Conservation (phyloP, 2,888 invertebrate species). For the Cyaniris semiargus region DNA sequence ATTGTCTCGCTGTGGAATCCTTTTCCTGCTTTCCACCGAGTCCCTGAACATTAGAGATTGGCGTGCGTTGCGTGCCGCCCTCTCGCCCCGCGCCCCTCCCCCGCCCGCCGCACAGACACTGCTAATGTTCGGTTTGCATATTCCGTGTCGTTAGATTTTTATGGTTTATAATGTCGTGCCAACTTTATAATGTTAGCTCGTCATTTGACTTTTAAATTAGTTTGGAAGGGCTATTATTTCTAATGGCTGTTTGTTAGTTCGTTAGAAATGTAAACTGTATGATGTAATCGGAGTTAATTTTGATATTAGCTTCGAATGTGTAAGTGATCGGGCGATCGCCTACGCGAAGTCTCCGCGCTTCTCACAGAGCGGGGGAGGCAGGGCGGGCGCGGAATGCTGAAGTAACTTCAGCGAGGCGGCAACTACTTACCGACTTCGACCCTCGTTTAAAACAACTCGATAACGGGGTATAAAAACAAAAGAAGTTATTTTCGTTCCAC, state of each 20-base stretch:
- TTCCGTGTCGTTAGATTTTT: constrained; percentile 17
- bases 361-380: too few species aligned
- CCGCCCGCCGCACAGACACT: neutral
- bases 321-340: neutral
- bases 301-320: neutral
- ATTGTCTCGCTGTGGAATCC: neutral
- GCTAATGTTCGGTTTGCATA: constrained; percentile 15
- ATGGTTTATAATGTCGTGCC: neutral
- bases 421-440: neutral
- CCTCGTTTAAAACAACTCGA: neutral
- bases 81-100: neutral
- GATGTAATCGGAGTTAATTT: neutral
- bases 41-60: neutral
- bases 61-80: neutral
- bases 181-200: constrained; percentile 1
- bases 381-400: neutral
- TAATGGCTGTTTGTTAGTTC: neutral
- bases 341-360: neutral
- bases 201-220: constrained; percentile 15
- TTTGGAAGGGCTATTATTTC: neutral
- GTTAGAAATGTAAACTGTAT: neutral
- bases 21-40: neutral
- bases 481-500: neutral
- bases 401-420: neutral
- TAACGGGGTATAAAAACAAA: neutral